Base-by-base conservation (phyloP, 1,140 invertebrate genomes). In the Diabrotica virgifera region DNA sequence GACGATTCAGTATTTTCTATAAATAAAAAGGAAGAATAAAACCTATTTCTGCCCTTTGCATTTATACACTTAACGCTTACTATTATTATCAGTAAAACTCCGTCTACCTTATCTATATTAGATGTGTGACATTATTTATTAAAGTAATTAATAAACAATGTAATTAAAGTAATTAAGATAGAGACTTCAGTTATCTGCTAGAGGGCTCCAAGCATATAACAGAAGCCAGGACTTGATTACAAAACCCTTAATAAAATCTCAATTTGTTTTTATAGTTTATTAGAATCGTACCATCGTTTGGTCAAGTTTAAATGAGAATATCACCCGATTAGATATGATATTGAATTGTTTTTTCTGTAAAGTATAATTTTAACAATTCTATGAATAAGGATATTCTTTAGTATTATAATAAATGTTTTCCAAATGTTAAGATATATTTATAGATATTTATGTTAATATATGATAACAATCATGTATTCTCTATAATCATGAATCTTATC, bases 391-490 rank as follows among this genome's bases (percentile, higher is more conserved):
- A 60, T 66, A 67, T 56, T 50, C 62, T 64, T 70, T 40, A 70
- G 57, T 70, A 68, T 68, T 62, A 69, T 71, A 69, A 70, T 74
- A 71, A 70, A 71, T 74, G 71, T 74, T 70, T 73, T 72, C 62
- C 59, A 74, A 63, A 63, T 52, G 68, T 62, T 65, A 61, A 71
- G 64, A 71, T 53, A 65, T 70, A 74, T 68, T 67, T 68, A 59
- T 70, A 71, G 63, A 65, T 64, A 69, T 70, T 72, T 69, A 68
- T 72, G 66, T 75, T 72, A 60, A 69, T 65, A 54, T 68, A 65
- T 71, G 63, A 61, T 50, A 70, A 57, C 65, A 68, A 61, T 66
- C 50, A 70, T 69, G 68, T 63, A 69, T 65, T 68, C 60, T 63
- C 63, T 70, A 65, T 60, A 70, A 60, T 73, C 71, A 70, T 72